phyloP scores from a whole-genome alignment of 2,888 invertebrate genomes.

The Dusona sp. region DNA sequence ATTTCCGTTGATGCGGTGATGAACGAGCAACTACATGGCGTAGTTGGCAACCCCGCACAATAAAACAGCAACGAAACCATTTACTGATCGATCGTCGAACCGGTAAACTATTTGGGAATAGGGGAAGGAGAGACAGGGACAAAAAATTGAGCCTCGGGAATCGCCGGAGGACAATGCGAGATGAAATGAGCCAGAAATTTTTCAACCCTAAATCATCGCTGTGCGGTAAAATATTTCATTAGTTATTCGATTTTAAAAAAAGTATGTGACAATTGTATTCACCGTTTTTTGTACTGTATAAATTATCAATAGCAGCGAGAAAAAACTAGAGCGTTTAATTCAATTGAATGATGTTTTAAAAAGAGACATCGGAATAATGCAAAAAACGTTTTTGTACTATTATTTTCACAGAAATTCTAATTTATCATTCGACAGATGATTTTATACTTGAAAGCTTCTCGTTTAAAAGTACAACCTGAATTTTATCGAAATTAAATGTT shows the following conservation, averaged over 20 bases:
- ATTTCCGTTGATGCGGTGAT: slow-evolving; percentile 50
- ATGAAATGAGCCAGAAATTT: slow-evolving; percentile 26
- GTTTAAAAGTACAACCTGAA: neutral
- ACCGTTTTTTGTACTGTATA: neutral
- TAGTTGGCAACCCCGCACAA: slow-evolving; percentile 20
- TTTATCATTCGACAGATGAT: neutral
- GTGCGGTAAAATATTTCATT: neutral
- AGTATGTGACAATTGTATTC: neutral
- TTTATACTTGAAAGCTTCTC: neutral
- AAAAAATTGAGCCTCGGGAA: neutral
- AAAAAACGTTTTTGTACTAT: too few species aligned
- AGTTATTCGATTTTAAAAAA: neutral
- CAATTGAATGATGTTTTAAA: neutral
- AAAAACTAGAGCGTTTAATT: neutral
- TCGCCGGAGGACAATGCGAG: slow-evolving; percentile 10
- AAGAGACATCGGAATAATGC: too few species aligned
- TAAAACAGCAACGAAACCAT: slow-evolving; percentile 47
- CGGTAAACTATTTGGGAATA: slow-evolving; percentile 29
- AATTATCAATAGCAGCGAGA: neutral
- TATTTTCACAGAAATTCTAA: neutral
- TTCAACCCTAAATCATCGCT: neutral
- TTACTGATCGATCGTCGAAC: slow-evolving; percentile 50
- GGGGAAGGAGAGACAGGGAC: neutral
- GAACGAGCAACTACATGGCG: slow-evolving; percentile 20
- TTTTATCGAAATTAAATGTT: neutral